phyloP scores from a whole-genome alignment of 2,888 invertebrate species.

The Ecdyonurus torrentis region DNA sequence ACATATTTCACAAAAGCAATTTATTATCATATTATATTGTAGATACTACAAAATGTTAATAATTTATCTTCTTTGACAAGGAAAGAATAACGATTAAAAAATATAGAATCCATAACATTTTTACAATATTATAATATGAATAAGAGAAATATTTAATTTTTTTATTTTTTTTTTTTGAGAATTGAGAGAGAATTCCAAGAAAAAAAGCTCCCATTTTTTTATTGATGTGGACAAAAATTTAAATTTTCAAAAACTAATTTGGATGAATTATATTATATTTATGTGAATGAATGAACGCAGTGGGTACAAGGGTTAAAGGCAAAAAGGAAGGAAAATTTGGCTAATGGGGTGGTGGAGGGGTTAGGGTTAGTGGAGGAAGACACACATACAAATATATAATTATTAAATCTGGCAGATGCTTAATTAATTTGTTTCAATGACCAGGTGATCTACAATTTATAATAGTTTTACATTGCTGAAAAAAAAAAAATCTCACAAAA shows the following conservation, averaged over 20 bases:
- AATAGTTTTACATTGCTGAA: background rate
- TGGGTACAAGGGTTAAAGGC: too few relatives aligned
- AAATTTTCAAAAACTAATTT: background rate
- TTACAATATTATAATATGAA: background rate
- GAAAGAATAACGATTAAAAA: background rate
- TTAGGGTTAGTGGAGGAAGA: background rate
- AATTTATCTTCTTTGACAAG: too few relatives aligned
- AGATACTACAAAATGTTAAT: too few relatives aligned
- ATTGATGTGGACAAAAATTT: background rate
- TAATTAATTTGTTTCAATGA: background rate
- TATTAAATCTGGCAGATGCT: too few relatives aligned
- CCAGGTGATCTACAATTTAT: background rate
- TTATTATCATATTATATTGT: background rate
- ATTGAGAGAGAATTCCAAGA: background rate
- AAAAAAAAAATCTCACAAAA: too few relatives aligned
- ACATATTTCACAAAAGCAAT: background rate
- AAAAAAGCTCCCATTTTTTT: background rate
- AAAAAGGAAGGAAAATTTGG: too few relatives aligned
- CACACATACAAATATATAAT: background rate
- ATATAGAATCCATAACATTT: too few relatives aligned
- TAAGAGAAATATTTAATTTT: background rate
- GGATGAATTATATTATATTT: background rate
- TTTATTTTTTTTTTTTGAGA: background rate
- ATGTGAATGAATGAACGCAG: background rate
- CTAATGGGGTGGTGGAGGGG: background rate